These are phyloP conservation scores for Coelopa frigida DNA, from an alignment of 1,140 invertebrate species.

Conservation along the genomic window DNA sequence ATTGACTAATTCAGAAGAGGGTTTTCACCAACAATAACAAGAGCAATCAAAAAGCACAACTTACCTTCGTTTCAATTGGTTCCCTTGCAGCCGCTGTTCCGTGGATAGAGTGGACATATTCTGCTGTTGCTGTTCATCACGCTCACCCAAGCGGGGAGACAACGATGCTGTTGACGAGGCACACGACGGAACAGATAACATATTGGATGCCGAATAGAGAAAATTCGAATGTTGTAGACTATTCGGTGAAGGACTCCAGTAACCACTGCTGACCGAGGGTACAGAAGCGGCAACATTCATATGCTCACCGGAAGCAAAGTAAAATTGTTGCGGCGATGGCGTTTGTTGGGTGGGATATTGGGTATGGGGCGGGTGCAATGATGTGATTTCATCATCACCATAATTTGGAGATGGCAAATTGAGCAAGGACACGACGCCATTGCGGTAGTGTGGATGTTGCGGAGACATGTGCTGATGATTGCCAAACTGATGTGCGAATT, in stretches of 20 bases:
- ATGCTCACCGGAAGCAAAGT: constrained; percentile 7
- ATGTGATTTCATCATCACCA: constrained; percentile 10
- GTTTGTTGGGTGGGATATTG: constrained; percentile 9
- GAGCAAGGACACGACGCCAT: constrained; percentile 11
- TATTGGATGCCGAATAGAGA: background rate
- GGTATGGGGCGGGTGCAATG: too few relatives aligned
- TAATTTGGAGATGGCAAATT: constrained; percentile 6
- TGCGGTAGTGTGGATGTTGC: constrained; percentile 7
- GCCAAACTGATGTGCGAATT: constrained; percentile 1
- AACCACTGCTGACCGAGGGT: constrained; percentile 5
- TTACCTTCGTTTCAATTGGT: background rate
- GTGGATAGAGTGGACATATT: constrained; percentile 1
- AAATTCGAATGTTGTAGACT: constrained; percentile 7
- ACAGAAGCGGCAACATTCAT: constrained; percentile 5
- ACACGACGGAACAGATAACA: background rate
- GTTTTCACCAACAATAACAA: too few relatives aligned
- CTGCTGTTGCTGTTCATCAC: constrained; percentile 2
- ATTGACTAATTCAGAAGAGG: too few relatives aligned
- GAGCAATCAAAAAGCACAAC: too few relatives aligned
- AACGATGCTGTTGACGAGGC: background rate
- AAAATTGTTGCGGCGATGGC: constrained; percentile 6
- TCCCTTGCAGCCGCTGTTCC: background rate
- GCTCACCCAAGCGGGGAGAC: background rate
- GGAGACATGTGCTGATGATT: background rate
- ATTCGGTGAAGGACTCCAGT: constrained; percentile 11